phyloP scores from a whole-genome alignment of 2,113 vertebrate genomes.

The Agelaius tricolor region DNA sequence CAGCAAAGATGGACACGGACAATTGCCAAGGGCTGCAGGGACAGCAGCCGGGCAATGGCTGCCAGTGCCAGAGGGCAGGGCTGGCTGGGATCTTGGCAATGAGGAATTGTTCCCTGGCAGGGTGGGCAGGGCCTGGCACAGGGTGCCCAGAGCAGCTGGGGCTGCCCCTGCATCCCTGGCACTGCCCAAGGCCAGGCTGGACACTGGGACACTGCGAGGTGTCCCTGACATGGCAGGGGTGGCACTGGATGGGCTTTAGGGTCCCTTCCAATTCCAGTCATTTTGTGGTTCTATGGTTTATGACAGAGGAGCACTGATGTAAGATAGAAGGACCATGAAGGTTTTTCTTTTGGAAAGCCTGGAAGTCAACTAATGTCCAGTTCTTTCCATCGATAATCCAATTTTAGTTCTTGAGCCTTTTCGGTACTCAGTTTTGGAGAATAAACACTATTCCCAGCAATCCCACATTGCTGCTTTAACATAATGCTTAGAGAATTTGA shows the following conservation, averaged over 20 bases:
- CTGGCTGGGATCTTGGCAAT: too few relatives aligned
- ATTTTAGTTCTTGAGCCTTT: neutral
- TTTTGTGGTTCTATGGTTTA: neutral
- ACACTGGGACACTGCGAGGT: neutral
- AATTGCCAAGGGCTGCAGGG: too few relatives aligned
- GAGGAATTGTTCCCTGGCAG: neutral
- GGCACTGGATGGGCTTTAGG: fast-evolving
- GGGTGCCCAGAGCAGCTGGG: neutral
- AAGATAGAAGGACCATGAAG: neutral
- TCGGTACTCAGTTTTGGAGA: neutral
- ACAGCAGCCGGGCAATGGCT: too few relatives aligned
- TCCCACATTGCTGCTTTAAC: neutral
- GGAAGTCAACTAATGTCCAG: neutral
- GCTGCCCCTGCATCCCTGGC: neutral
- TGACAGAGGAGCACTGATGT: neutral
- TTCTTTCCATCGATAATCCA: neutral
- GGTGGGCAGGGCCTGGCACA: neutral
- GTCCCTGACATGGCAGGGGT: neutral
- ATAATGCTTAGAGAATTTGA: neutral
- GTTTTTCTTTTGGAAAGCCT: neutral
- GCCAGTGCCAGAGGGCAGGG: too few relatives aligned
- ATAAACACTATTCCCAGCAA: neutral
- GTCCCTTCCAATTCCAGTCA: neutral
- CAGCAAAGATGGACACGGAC: too few relatives aligned
- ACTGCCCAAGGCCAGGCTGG: neutral